A percentile compares a stretch with the other conserved stretches of the same genome.
Evolutionary conservation across 1,140 invertebrate genomes (phyloP).

Genomic region (Achroia grisella): DNA sequence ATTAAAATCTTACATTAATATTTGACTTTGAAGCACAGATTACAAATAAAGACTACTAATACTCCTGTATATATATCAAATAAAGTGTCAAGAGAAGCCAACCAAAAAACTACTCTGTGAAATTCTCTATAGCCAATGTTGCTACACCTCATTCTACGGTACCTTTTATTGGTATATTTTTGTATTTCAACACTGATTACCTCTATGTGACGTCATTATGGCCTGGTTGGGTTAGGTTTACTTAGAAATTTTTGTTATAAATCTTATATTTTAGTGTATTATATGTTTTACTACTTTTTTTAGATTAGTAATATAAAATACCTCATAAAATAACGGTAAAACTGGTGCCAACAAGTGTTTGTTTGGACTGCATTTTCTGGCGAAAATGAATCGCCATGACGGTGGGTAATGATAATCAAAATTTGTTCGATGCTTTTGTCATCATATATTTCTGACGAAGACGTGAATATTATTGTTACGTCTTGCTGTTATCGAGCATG

Average conservation of each 20-base stretch:
- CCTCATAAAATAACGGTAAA: slow-evolving; percentile 59
- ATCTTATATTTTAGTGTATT: slow-evolving; percentile 77
- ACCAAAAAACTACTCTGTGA: too few species aligned
- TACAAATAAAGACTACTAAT: too few species aligned
- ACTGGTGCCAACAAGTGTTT: slow-evolving; percentile 62
- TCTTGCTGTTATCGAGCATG: background rate
- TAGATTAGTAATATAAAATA: slow-evolving; percentile 69
- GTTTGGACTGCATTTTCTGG: slow-evolving; percentile 71
- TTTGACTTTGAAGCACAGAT: too few species aligned
- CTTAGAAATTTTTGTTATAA: slow-evolving; percentile 79
- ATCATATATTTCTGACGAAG: slow-evolving; percentile 35
- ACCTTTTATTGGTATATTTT: slow-evolving; percentile 7
- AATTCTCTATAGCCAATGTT: too few species aligned
- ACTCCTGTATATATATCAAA: too few species aligned
- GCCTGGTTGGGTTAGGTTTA: slow-evolving; percentile 83
- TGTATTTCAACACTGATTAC: slow-evolving; percentile 41
- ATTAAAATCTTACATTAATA: too few species aligned
- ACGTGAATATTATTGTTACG: too few species aligned
- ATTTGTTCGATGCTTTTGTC: slow-evolving; percentile 71
- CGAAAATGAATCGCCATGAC: slow-evolving; percentile 89
- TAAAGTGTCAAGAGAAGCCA: too few species aligned
- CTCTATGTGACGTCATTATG: slow-evolving; percentile 80
- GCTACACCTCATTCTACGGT: too few species aligned
- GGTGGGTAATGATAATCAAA: slow-evolving; percentile 79
- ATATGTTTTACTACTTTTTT: slow-evolving; percentile 76